phyloP scores from a whole-genome alignment of 1,140 invertebrate species.

The Drosophila mojavensis region DNA sequence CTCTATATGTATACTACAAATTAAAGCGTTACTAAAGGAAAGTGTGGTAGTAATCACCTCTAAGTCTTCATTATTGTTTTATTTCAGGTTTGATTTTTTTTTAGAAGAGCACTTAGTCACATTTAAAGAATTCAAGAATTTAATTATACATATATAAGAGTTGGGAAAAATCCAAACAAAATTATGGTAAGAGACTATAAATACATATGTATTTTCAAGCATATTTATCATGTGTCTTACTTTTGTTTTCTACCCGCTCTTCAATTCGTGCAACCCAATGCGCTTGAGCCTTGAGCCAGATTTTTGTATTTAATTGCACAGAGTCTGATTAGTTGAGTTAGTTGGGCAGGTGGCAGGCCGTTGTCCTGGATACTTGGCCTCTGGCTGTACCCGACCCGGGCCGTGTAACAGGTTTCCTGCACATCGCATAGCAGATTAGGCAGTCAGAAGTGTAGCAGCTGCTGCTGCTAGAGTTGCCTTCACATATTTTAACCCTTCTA shows the following conservation, averaged over 20 bases:
- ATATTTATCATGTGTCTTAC: no score
- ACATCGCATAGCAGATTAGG: conserved; percentile 74
- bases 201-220: no score
- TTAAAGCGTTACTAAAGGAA: no score
- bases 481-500: conserved; percentile 62
- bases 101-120: no score
- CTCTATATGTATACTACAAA: no score
- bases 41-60: no score
- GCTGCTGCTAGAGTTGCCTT: conserved; percentile 49
- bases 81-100: no score
- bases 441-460: conserved; percentile 63
- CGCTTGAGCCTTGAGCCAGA: conserved; percentile 13
- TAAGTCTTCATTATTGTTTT: no score
- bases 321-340: conserved; percentile 51
- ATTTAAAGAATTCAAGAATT: no score
- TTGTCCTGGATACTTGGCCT: conserved; percentile 18
- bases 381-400: neutral
- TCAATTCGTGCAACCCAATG: neutral
- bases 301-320: conserved; percentile 76
- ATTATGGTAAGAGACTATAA: no score
- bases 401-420: conserved; percentile 71
- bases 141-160: no score
- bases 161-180: no score
- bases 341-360: conserved; percentile 24
- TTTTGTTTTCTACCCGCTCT: neutral